These are phyloP conservation scores for Bombus turneri DNA, from an alignment of 1,140 invertebrate species.

Conservation along the genomic window DNA sequence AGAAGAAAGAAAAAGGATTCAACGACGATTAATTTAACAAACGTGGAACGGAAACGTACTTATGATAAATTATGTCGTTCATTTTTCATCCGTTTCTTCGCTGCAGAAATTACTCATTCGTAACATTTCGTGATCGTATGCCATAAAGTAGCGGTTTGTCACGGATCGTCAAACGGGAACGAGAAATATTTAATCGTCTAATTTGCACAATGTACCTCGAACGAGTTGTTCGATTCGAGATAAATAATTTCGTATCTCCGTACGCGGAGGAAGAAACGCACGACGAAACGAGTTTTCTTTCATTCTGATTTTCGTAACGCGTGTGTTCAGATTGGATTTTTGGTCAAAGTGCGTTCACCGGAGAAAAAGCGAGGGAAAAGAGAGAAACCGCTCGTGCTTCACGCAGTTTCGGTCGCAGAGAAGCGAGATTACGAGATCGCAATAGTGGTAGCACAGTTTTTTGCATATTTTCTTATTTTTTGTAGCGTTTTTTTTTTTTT, in stretches of 20 bases:
- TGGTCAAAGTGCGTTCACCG: not conserved
- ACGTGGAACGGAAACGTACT: not conserved
- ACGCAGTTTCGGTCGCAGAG: not conserved
- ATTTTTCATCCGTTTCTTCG: too few species aligned
- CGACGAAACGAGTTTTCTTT: not conserved
- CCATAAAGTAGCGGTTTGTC: not conserved
- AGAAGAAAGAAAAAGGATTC: not conserved
- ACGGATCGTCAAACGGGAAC: not conserved
- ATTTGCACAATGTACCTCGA: not conserved
- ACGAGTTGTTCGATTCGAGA: not conserved
- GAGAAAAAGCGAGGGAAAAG: not conserved
- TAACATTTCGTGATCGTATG: not conserved
- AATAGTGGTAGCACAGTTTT: slow-evolving; percentile 31
- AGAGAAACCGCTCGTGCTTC: not conserved
- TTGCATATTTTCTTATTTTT: not conserved
- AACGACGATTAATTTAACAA: not conserved
- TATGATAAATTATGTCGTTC: not conserved
- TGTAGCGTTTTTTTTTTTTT: not conserved
- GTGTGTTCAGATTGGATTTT: not conserved
- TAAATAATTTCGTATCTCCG: not conserved
- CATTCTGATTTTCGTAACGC: not conserved
- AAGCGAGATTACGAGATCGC: slow-evolving; percentile 37
- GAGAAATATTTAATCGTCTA: slow-evolving; percentile 33
- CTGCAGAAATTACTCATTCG: too few species aligned
- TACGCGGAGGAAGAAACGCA: not conserved